Evolutionary conservation across 1,140 invertebrate genomes (phyloP).

Genomic region (Aphidius ervi): DNA sequence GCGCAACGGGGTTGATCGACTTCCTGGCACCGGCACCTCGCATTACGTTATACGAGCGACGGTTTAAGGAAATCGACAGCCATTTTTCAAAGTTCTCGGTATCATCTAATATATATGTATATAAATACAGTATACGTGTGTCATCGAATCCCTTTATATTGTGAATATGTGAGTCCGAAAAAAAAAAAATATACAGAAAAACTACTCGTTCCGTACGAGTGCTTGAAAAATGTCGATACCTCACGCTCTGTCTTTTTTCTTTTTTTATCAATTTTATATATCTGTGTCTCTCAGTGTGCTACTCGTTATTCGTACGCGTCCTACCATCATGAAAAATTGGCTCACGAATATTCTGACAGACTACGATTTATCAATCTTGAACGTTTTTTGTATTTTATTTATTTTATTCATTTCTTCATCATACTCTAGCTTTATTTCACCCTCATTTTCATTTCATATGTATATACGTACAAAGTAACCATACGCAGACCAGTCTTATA

Average conservation of each 20-base stretch:
- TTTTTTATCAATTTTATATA: too few species aligned
- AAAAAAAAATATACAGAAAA: conserved; percentile 5
- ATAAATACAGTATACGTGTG: background rate
- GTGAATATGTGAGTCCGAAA: conserved; percentile 10
- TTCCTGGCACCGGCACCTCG: conserved; percentile 30
- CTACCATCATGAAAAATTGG: conserved; percentile 44
- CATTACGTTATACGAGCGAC: conserved; percentile 28
- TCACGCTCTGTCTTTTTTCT: conserved; percentile 9
- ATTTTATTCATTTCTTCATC: too few species aligned
- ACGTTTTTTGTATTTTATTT: conserved; percentile 5
- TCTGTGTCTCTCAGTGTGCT: conserved; percentile 10
- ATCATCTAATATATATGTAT: conserved; percentile 5
- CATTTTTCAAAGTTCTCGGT: conserved; percentile 25
- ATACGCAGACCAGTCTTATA: conserved; percentile 15
- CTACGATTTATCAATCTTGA: conserved; percentile 43
- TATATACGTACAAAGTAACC: conserved; percentile 1
- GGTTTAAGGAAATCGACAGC: conserved; percentile 36
- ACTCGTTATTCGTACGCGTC: conserved; percentile 28
- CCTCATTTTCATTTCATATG: too few species aligned
- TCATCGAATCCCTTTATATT: background rate
- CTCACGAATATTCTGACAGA: conserved; percentile 43
- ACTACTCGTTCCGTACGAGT: conserved; percentile 40
- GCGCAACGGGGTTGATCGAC: conserved; percentile 30
- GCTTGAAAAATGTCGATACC: conserved; percentile 44
- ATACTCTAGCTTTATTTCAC: too few species aligned